A percentile compares a stretch with the other conserved stretches of the same genome.
These are phyloP conservation scores for Coptotermes formosanus DNA, from an alignment of 1,140 invertebrate species.

Conservation along the genomic window DNA sequence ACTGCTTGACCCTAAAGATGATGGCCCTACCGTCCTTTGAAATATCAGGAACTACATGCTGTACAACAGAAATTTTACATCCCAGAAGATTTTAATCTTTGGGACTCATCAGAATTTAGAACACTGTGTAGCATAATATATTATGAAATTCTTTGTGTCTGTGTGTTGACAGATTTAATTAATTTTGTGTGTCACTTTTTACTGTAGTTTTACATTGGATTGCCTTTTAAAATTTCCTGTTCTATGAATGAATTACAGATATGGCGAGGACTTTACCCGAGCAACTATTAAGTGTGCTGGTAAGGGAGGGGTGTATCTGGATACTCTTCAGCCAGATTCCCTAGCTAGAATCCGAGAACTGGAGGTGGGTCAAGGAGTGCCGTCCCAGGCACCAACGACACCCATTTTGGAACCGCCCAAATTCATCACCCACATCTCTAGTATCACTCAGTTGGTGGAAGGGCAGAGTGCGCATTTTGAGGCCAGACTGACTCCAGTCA, in stretches of 20 bases:
- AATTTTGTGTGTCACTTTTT: too few relatives aligned
- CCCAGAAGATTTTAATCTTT: too few relatives aligned
- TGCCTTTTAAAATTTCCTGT: neutral
- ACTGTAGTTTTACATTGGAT: neutral
- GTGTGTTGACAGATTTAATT: too few relatives aligned
- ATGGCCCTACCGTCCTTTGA: too few relatives aligned
- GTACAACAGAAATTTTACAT: too few relatives aligned
- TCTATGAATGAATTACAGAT: conserved; percentile 45
- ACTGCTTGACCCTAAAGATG: too few relatives aligned
- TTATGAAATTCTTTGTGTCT: too few relatives aligned
- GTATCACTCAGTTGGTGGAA: conserved; percentile 80
- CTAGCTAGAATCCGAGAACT: conserved; percentile 86
- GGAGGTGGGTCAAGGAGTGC: conserved; percentile 55
- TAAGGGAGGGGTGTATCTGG: conserved; percentile 85
- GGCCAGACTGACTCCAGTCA: conserved; percentile 83
- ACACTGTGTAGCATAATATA: too few relatives aligned
- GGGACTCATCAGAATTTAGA: too few relatives aligned
- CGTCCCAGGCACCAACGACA: conserved; percentile 57
- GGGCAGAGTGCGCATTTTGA: conserved; percentile 95
- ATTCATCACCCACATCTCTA: conserved; percentile 84
- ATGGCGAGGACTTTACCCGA: conserved; percentile 84
- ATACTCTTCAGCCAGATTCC: conserved; percentile 93
- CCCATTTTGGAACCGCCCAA: conserved; percentile 79
- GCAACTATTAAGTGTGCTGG: conserved; percentile 80
- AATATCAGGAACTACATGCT: too few relatives aligned